phyloP scores from a whole-genome alignment of 2,797 vertebrate species.

The Argya squamiceps region DNA sequence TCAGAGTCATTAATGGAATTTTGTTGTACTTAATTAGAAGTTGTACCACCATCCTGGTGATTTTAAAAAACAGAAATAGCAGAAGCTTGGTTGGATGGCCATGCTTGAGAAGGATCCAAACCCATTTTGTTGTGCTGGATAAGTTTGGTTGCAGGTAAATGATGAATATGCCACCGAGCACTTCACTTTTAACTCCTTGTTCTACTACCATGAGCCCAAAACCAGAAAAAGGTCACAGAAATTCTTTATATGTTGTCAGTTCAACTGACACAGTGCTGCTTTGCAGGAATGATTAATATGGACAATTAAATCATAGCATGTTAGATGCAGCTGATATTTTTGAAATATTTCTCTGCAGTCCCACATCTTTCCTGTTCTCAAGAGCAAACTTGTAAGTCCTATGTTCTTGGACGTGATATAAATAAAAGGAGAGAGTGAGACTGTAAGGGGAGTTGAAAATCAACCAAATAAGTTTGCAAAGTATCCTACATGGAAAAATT shows the following conservation, averaged over 20 bases:
- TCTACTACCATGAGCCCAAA: not conserved
- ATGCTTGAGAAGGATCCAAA: not conserved
- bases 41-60: not conserved
- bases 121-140: not conserved
- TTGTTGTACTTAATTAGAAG: not conserved
- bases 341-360: not conserved
- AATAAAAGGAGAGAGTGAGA: not conserved
- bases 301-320: not conserved
- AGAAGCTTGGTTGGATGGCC: not conserved
- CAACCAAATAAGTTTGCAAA: not conserved
- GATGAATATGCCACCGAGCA: not conserved
- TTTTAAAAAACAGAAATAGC: not conserved
- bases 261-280: not conserved
- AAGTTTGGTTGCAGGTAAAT: not conserved
- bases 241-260: not conserved
- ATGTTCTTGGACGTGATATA: not conserved
- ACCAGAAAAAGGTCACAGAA: not conserved
- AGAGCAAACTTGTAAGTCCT: not conserved
- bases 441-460: not conserved
- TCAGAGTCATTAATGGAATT: not conserved
- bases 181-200: not conserved
- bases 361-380: not conserved
- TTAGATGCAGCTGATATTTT: not conserved
- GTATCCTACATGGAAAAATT: not conserved
- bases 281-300: not conserved